Base-by-base conservation (phyloP, 1,140 invertebrate species). In the Cyclina sinensis region DNA sequence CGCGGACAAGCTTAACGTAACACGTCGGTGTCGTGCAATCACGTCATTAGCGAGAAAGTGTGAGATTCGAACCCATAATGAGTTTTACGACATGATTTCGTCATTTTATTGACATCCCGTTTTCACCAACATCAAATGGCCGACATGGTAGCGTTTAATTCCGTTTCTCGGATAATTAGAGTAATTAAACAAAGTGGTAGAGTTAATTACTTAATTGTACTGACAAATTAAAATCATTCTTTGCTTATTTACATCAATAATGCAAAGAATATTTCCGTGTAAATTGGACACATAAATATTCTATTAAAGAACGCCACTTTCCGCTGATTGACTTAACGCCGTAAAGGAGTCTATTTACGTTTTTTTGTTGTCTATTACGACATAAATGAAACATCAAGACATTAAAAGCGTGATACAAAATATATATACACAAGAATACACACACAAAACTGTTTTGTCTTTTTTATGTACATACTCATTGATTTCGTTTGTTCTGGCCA, bases 181-280 rank as follows among this genome's bases (percentile, higher is more conserved):
- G 68, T 84, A 84, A 70, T 84, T 84, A 74, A 84, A 84, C 82
- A 73, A 84, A 84, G 62, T 84, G 48, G 30, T 74, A 57, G 48
- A 73, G 82, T 54, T 84, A 73, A 84, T 73, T 84, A 73, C 82
- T 73, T 84, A 84, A 84, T 84, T 84, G 82, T 84, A 70, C 48
- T 51, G 82, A 73, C 82, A 84, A 70, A 84, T 84, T 74, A 84
- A 82, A 84, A 84, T 84, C 82, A 46, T 84, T 43, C 39, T 30
- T 37, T 84, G 65, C 82, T 70, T 84, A 48, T 73, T 73, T 51
- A 35, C 82, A 84, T 84, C 68, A 84, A 84, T 84, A 84, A 84
- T 84, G 65, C 37, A 84, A 12, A 30, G 32, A 73, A 70, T 35
- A 70, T 32, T 27, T 57, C 12, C n/a, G 21, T 46, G 62, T 84